Base-by-base conservation (phyloP, 2,113 vertebrate species). In the Lamprologus callipterus region DNA sequence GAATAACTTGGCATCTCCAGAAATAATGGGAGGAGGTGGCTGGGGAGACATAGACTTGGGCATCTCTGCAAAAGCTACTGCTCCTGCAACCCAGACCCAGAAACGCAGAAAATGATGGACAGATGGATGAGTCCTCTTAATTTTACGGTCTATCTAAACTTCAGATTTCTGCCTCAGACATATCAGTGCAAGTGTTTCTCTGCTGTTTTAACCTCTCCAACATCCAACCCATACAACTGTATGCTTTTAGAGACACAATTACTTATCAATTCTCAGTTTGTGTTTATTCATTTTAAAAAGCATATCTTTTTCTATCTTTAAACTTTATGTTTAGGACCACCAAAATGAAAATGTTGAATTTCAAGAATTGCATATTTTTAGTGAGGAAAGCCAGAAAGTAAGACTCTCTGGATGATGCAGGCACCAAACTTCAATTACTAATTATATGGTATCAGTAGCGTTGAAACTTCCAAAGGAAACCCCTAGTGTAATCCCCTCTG, bases 281-380 rank as follows among this genome's bases (percentile, higher is more conserved):
- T 17, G 9, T 78, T 49, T 78, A 78, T 78, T 49, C 6, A 3
- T 31, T 78, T 49, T 31, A 31, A 4, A 49, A 78, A 49, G 16
- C 16, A 49, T 7, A 47, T 31, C 4, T 19, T 49, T 73, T 49
- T 19, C 9, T 49, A 31, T 28, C 16, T 78, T 49, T 1, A 49
- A 11, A 49, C 16, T 2, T 49, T 78, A 31, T 49, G 1, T 49
- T 78, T 49, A 49, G 45, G 45, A 5, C 9, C 23, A 49, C 23
- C 26, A 49, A 78, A 78, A 49, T 49, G 42, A 78, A 78, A 12
- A 78, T 19, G 42, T 28, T 49, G 3, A 49, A 49, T 49, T 78
- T 49, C 45, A 78, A 31, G 70, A 78, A 31, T 31, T 49, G 4
- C 16, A 21, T 68, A 68, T 49, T 78, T 75, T 75, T 75, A 49